Conservation (phyloP, 2,888 invertebrate genomes). For the Ectemnius lituratus region DNA sequence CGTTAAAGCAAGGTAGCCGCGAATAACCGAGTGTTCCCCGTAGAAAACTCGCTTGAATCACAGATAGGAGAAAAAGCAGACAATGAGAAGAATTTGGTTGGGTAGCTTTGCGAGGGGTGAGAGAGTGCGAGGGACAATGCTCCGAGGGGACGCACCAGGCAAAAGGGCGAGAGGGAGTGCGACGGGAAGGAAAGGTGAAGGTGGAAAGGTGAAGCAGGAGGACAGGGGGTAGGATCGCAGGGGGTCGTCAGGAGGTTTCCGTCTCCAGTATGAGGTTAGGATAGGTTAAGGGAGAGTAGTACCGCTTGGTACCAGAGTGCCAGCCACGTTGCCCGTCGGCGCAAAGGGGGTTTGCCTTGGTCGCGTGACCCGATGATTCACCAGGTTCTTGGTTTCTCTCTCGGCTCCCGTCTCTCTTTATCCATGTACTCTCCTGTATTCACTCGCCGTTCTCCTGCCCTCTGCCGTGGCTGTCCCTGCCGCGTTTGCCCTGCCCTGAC, state of each 20-base stretch:
- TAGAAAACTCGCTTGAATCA: conserved; percentile 9
- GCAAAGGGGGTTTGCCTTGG: conserved; percentile 50
- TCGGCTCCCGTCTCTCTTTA: conserved; percentile 40
- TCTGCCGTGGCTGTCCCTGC: conserved; percentile 38
- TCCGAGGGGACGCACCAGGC: conserved; percentile 4
- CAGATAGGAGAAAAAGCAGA: no score
- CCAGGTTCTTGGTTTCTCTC: conserved; percentile 48
- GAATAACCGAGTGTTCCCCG: neutral
- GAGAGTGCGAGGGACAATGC: neutral
- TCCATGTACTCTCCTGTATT: conserved; percentile 15
- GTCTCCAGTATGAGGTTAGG: conserved; percentile 57
- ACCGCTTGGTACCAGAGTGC: conserved; percentile 66
- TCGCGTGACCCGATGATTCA: conserved; percentile 77
- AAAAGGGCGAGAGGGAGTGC: conserved; percentile 23
- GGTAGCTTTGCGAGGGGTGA: neutral
- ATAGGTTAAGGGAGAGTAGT: conserved; percentile 65
- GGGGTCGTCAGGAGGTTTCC: conserved; percentile 43
- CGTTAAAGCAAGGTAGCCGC: neutral
- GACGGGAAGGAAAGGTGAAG: neutral
- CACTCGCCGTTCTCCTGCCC: conserved; percentile 34
- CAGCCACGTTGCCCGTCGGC: conserved; percentile 35
- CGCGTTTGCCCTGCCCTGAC: conserved; percentile 28
- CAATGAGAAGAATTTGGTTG: neutral
- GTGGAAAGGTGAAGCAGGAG: conserved; percentile 7
- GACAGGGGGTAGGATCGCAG: conserved; percentile 14